These are phyloP conservation scores for Erynnis tages DNA, from an alignment of 2,888 invertebrate genomes.

Conservation along the genomic window DNA sequence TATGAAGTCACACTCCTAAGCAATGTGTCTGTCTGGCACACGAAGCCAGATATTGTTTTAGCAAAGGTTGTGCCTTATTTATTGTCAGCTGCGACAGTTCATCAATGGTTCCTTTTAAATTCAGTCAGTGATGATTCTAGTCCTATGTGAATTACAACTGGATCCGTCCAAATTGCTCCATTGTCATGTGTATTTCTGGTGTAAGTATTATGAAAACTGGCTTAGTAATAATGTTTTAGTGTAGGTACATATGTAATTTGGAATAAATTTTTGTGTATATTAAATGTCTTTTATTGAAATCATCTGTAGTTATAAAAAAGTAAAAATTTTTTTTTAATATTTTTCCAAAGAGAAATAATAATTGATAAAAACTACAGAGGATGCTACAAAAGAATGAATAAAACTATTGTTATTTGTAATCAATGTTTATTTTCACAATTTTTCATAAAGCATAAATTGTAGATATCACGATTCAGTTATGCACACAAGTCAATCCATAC, in stretches of 20 bases:
- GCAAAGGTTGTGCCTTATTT: constrained; percentile 74
- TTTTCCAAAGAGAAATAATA: no score
- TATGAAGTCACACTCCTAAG: no score
- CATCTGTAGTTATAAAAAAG: no score
- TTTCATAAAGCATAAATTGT: constrained; percentile 79
- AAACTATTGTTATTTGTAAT: constrained; percentile 50
- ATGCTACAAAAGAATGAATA: constrained; percentile 31
- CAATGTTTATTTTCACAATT: constrained; percentile 78
- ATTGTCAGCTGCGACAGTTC: constrained; percentile 40
- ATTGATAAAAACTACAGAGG: constrained; percentile 4
- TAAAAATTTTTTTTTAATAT: no score
- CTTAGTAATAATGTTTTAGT: constrained; percentile 32
- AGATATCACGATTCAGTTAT: constrained; percentile 80
- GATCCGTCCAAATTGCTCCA: constrained; percentile 78
- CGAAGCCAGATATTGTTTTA: constrained; percentile 35
- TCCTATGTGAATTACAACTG: constrained; percentile 64
- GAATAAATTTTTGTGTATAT: constrained; percentile 29
- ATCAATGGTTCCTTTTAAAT: constrained; percentile 62
- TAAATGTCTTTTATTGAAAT: constrained; percentile 13
- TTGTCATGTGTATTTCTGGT: constrained; percentile 49
- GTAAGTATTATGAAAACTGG: constrained; percentile 39
- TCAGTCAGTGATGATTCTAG: constrained; percentile 61
- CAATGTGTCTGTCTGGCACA: no score
- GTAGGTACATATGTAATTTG: constrained; percentile 20
- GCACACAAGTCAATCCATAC: constrained; percentile 78